Base-by-base conservation (phyloP, 2,113 vertebrate species). In the Erythrolamprus reginae region DNA sequence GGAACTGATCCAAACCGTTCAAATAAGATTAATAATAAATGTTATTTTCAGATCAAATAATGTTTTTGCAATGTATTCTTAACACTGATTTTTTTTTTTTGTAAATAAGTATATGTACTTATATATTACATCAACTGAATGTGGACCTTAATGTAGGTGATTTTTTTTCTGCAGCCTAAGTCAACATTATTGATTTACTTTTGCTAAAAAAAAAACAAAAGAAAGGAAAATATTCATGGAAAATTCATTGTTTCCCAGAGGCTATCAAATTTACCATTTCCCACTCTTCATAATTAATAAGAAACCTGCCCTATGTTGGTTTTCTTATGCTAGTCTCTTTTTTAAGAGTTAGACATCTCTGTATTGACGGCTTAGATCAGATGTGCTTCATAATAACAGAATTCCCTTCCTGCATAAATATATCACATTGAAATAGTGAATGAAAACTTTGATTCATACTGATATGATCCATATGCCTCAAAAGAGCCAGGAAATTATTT, bases 401-500 rank as follows among this genome's bases (percentile, higher is more conserved):
- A 47, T 70, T 91, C 61, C 52, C 19, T 15, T 89, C 53, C 17
- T 15, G 84, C 26, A 89, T 88, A 84, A 91, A 53, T 91, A 92
- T 82, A 28, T 55, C 82, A 58, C 89, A 82, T 55, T 92, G 61
- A 95, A 93, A 26, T 90, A 23, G 19, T 88, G 55, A 92, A 58
- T 93, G 91, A 93, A 94, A 92, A 89, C 87, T 4, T 89, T 91
- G 92, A 89, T 82, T 58, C 58, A 84, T 89, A n/a, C 26, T 91
- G 82, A 89, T 84, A 89, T 15, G 90, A 56, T 91, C 92, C 48
- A 94, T 84, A 70, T 92, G 93, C 52, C 89, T 93, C 92, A 91
- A 93, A 55, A 92, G 91, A 89, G 38, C 38, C 89, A 88, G 33
- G 92, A 94, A 94, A 90, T 88, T 90, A 21, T 86, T 82, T 92